These are phyloP conservation scores for Mycetomoellerius zeteki DNA, from an alignment of 1,140 invertebrate genomes.

Conservation along the genomic window DNA sequence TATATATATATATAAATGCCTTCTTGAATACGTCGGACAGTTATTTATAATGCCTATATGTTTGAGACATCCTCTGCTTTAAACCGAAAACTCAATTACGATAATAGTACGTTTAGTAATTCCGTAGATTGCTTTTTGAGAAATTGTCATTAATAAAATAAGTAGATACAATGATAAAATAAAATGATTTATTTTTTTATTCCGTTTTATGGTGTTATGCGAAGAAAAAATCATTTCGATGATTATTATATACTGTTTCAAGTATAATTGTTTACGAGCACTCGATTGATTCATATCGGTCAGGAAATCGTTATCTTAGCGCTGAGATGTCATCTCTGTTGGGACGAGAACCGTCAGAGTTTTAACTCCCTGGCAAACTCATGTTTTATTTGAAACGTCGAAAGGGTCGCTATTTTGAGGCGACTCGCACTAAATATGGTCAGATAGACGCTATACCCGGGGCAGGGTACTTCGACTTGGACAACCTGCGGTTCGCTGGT, in stretches of 20 bases:
- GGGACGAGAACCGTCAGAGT: background rate
- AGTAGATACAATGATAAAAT: background rate
- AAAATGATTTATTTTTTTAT: background rate
- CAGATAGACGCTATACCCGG: constrained; percentile 83
- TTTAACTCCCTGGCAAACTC: constrained; percentile 77
- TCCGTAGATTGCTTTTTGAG: background rate
- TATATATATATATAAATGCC: no score
- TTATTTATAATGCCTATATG: constrained; percentile 76
- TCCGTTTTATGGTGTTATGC: background rate
- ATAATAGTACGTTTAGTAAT: constrained; percentile 7
- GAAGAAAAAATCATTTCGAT: background rate
- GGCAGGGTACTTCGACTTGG: constrained; percentile 81
- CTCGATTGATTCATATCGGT: constrained; percentile 74
- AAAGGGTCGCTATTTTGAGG: constrained; percentile 84
- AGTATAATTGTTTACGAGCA: background rate
- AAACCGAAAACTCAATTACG: constrained; percentile 19
- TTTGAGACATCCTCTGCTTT: constrained; percentile 58
- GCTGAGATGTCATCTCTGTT: background rate
- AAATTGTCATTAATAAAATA: constrained; percentile 13
- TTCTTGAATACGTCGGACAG: constrained; percentile 70
- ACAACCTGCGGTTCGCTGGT: constrained; percentile 71
- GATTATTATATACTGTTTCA: background rate
- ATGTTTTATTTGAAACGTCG: constrained; percentile 82
- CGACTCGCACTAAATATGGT: constrained; percentile 87
- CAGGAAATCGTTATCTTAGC: constrained; percentile 31